Conservation (phyloP, 2,888 invertebrate genomes). For the Periphyllus acericola region DNA sequence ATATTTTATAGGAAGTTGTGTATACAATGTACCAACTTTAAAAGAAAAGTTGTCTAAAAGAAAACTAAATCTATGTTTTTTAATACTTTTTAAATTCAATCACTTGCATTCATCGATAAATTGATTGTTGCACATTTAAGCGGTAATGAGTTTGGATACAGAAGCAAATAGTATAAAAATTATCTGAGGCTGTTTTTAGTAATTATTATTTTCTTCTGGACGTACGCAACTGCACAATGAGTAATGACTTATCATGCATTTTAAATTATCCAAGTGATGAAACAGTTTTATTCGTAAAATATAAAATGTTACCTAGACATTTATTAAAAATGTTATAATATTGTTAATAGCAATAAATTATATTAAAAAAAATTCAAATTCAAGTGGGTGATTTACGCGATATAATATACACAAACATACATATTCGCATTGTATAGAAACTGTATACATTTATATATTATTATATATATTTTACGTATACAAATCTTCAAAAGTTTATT, state of each 20-base stretch:
- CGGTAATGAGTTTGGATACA: neutral
- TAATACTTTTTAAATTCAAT: neutral
- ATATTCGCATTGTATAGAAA: neutral
- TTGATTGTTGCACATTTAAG: neutral
- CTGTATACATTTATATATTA: too few relatives aligned
- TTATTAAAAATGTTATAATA: neutral
- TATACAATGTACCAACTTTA: too few relatives aligned
- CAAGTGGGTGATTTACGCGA: neutral
- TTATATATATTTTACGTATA: neutral
- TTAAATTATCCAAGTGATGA: neutral
- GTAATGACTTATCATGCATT: neutral
- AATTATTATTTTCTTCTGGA: conserved; percentile 3
- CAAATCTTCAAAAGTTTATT: neutral
- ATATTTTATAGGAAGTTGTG: too few relatives aligned
- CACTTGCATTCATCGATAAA: neutral
- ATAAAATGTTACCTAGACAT: neutral
- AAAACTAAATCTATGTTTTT: neutral
- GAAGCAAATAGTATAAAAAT: neutral
- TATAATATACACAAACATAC: neutral
- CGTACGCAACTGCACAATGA: neutral
- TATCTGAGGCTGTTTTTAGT: conserved; percentile 13
- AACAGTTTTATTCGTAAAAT: neutral
- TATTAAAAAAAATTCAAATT: too few relatives aligned
- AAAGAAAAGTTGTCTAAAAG: neutral
- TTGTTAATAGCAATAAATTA: too few relatives aligned